phyloP scores from a whole-genome alignment of 2,797 vertebrate species.

The Phylloscopus collybita region DNA sequence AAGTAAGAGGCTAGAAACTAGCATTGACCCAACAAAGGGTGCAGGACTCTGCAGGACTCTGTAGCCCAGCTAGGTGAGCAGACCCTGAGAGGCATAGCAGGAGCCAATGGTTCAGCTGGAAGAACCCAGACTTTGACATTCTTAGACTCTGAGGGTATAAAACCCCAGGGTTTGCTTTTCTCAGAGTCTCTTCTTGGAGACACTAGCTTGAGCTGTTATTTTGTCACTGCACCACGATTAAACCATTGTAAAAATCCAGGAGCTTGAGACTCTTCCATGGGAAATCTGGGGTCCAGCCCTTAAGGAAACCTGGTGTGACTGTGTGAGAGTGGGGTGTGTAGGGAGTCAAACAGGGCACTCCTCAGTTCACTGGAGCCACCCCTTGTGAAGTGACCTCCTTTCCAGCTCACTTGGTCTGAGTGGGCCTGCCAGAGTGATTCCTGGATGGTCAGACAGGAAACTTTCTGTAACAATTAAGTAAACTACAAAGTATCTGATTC shows the following conservation, averaged over 20 bases:
- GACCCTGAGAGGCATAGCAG: background rate
- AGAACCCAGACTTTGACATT: background rate
- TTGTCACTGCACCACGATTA: background rate
- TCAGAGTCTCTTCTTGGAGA: fast-evolving
- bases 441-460: background rate
- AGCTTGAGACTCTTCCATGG: background rate
- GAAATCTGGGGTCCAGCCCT: background rate
- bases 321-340: background rate
- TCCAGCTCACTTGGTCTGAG: background rate
- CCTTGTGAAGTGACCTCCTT: background rate
- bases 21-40: background rate
- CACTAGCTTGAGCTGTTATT: background rate
- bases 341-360: background rate
- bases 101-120: background rate
- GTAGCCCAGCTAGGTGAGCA: no score
- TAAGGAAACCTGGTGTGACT: background rate
- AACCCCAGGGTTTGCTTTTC: background rate
- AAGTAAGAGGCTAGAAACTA: background rate
- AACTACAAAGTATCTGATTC: background rate
- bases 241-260: background rate
- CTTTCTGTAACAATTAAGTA: background rate
- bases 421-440: background rate
- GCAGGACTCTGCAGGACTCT: background rate
- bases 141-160: background rate
- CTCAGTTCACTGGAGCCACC: background rate